phyloP scores from a whole-genome alignment of 2,797 vertebrate genomes.

The Megaceryle alcyon region DNA sequence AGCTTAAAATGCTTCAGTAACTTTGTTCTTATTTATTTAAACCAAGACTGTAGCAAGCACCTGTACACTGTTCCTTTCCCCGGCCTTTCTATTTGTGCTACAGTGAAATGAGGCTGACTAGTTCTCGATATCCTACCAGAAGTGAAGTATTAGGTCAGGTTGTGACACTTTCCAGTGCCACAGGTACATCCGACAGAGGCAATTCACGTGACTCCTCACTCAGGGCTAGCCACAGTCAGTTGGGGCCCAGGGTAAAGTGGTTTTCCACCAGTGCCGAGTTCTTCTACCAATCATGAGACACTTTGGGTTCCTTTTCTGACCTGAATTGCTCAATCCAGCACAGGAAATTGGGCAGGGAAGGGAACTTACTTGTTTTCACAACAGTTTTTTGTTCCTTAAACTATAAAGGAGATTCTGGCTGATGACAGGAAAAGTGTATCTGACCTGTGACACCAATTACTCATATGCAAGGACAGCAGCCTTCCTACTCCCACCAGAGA shows the following conservation, averaged over 20 bases:
- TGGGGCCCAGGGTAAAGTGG: not conserved
- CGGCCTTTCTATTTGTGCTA: not conserved
- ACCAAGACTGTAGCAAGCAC: not conserved
- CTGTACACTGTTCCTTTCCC: not conserved
- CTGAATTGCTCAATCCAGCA: conserved; percentile 43
- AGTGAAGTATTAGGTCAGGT: not conserved
- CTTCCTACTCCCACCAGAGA: not conserved
- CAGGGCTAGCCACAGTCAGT: not conserved
- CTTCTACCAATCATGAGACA: not conserved
- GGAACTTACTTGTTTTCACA: conserved; percentile 36
- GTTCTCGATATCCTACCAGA: not conserved
- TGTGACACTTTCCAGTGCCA: not conserved
- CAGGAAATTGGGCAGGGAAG: conserved; percentile 30
- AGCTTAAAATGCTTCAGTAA: not conserved
- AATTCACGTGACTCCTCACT: not conserved
- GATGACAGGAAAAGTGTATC: not conserved
- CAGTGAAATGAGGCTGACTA: not conserved
- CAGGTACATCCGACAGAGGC: not conserved
- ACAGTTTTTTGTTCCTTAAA: conserved; percentile 35
- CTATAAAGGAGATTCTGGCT: not conserved
- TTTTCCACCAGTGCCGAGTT: not conserved
- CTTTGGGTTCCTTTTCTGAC: conserved; percentile 18
- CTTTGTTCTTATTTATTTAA: conserved; percentile 16
- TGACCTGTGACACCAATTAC: not conserved
- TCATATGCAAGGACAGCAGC: not conserved